phyloP scores from a whole-genome alignment of 1,140 invertebrate species.

The Orius insidiosus region DNA sequence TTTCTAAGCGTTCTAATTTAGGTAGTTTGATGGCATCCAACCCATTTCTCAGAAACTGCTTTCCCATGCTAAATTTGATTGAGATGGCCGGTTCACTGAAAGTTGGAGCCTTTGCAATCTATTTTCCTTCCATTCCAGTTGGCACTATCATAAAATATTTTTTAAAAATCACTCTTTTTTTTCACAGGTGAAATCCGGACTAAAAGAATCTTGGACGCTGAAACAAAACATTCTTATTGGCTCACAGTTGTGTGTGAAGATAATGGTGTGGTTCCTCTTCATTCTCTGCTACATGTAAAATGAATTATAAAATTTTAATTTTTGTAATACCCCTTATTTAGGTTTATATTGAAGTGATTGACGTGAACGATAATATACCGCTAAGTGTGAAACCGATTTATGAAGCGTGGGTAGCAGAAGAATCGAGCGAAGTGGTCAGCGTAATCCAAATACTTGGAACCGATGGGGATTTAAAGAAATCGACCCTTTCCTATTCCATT shows the following conservation, averaged over 20 bases:
- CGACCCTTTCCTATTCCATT: constrained; percentile 64
- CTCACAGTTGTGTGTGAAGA: constrained; percentile 83
- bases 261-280: constrained; percentile 68
- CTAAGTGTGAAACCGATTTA: constrained; percentile 7
- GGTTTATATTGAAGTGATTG: constrained; percentile 9
- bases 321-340: too few relatives aligned
- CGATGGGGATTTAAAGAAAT: constrained; percentile 67
- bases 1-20: too few relatives aligned
- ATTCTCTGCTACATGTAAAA: constrained; percentile 64
- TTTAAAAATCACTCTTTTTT: constrained; percentile 5
- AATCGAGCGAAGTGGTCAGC: constrained; percentile 51
- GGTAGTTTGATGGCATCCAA: too few relatives aligned
- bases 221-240: constrained; percentile 78
- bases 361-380: constrained; percentile 13
- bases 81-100: too few relatives aligned
- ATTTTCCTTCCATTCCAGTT: too few relatives aligned
- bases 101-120: too few relatives aligned
- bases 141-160: too few relatives aligned
- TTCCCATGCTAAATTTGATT: too few relatives aligned
- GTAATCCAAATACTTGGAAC: constrained; percentile 54
- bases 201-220: constrained; percentile 65
- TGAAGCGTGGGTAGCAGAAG: constrained; percentile 59
- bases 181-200: constrained; percentile 71
- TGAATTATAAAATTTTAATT: too few relatives aligned
- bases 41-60: too few relatives aligned